phyloP scores from a whole-genome alignment of 2,888 invertebrate species.

The Fragum whitleyi region DNA sequence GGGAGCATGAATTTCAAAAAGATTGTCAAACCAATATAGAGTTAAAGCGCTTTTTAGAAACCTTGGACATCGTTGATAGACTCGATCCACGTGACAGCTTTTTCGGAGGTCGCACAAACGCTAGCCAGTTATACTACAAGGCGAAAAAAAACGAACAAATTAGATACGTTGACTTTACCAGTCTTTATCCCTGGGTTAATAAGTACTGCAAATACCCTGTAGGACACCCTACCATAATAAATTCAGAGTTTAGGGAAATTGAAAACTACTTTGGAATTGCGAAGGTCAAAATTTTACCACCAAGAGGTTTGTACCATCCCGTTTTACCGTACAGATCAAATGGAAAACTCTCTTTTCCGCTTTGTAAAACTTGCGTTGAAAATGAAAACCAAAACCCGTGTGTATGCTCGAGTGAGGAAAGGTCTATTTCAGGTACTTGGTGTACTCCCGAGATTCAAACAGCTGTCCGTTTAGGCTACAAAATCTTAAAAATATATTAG shows the following conservation, averaged over 20 bases:
- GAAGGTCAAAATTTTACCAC: slow-evolving; percentile 73
- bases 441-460: slow-evolving; percentile 80
- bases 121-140: slow-evolving; percentile 67
- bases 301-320: slow-evolving; percentile 74
- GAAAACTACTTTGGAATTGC: slow-evolving; percentile 70
- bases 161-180: slow-evolving; percentile 66
- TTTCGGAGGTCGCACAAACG: no score
- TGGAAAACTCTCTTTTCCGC: slow-evolving; percentile 79
- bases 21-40: background rate
- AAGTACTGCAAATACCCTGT: no score
- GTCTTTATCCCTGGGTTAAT: no score
- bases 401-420: slow-evolving; percentile 74
- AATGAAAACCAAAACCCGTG: slow-evolving; percentile 72
- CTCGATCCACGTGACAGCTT: slow-evolving; percentile 69
- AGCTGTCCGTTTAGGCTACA: slow-evolving; percentile 80
- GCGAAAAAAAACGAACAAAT: slow-evolving; percentile 54
- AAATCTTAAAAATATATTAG: slow-evolving; percentile 76
- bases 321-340: slow-evolving; percentile 77
- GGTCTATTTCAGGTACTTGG: slow-evolving; percentile 79
- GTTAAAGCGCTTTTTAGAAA: background rate
- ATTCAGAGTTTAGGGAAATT: slow-evolving; percentile 53
- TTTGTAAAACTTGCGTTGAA: no score
- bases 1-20: slow-evolving; percentile 41
- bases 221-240: no score
- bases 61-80: slow-evolving; percentile 25